Conservation (phyloP, 2,797 vertebrate species). For the Silurus lanzhouensis region DNA sequence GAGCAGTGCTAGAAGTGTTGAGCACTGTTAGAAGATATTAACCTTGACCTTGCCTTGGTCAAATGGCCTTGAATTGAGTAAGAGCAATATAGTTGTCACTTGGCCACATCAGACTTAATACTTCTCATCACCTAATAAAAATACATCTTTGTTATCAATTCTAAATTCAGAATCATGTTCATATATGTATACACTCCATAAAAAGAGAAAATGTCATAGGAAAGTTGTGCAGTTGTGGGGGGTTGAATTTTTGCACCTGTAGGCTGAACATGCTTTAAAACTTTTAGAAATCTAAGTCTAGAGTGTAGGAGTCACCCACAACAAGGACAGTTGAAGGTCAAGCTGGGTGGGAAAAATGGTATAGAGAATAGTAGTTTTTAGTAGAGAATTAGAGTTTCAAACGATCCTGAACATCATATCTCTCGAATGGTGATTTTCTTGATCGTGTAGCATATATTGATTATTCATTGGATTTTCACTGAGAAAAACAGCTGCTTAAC, state of each 20-base stretch:
- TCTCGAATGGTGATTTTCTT: not conserved
- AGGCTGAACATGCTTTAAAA: not conserved
- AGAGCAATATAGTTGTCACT: not conserved
- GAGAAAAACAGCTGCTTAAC: not conserved
- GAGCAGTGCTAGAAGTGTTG: too few species aligned
- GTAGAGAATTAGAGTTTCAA: not conserved
- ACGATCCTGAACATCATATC: too few species aligned
- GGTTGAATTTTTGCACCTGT: not conserved
- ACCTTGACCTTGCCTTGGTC: too few species aligned
- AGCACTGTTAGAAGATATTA: too few species aligned
- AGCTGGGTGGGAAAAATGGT: not conserved
- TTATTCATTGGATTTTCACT: not conserved
- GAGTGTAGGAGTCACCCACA: not conserved
- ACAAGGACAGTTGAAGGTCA: not conserved
- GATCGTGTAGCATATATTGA: not conserved
- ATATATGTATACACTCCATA: not conserved
- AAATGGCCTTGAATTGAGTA: not conserved
- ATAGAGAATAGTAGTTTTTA: not conserved
- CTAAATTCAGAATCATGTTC: not conserved
- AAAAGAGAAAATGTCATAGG: not conserved
- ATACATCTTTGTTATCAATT: too few species aligned
- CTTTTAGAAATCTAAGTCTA: not conserved
- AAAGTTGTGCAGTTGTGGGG: not conserved
- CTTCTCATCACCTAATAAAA: not conserved
- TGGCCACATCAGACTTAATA: not conserved